A percentile compares a stretch with the other conserved stretches of the same genome.
These are phyloP conservation scores for Chionomys nivalis DNA, from an alignment of 2,113 vertebrate species.

Conservation along the genomic window DNA sequence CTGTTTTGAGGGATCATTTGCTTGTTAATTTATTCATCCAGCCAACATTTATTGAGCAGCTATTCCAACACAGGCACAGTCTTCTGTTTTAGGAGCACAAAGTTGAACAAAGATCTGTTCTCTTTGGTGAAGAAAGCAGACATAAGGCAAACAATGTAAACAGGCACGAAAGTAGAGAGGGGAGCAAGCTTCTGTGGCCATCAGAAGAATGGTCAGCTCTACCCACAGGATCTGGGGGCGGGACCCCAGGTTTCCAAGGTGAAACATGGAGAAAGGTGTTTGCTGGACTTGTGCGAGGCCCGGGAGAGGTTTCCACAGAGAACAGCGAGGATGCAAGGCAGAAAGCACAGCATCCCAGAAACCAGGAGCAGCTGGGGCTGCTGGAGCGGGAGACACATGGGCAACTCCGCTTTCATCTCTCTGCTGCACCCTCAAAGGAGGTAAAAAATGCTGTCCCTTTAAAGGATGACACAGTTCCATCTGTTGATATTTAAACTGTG, in stretches of 20 bases:
- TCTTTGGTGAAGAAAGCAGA: not conserved
- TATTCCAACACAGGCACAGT: not conserved
- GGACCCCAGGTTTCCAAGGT: not conserved
- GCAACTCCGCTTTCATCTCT: not conserved
- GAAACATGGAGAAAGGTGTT: not conserved
- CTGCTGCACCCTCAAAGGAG: not conserved
- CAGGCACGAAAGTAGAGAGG: not conserved
- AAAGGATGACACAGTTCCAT: not conserved
- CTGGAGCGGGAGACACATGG: not conserved
- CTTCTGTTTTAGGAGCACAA: constrained; percentile 5
- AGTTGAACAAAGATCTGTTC: not conserved
- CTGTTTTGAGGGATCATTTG: constrained; percentile 50
- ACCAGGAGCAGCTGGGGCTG: not conserved
- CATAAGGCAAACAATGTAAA: not conserved
- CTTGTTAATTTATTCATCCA: constrained; percentile 54
- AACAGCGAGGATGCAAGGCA: not conserved
- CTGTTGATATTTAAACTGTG: not conserved
- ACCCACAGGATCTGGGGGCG: not conserved
- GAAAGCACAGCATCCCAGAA: not conserved
- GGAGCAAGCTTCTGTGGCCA: not conserved
- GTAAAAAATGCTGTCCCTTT: not conserved
- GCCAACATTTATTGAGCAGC: constrained; percentile 28
- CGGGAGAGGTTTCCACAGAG: not conserved
- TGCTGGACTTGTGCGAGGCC: not conserved
- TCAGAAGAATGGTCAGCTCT: not conserved